A percentile compares a stretch with the other conserved stretches of the same genome.
Evolutionary conservation across 1,140 invertebrate species (phyloP).

Genomic region (Nephila pilipes): DNA sequence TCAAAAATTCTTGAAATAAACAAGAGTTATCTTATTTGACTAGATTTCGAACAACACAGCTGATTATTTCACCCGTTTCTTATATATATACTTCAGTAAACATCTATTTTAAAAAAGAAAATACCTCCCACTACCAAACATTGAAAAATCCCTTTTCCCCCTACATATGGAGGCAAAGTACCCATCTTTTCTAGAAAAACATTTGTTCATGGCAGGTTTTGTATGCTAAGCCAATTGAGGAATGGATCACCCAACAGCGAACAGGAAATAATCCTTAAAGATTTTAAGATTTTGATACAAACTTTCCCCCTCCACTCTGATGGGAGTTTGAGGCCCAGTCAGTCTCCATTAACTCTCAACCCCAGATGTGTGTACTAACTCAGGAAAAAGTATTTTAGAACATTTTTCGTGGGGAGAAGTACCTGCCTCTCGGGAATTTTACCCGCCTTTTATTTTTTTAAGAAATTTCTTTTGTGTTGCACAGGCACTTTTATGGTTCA

Average conservation of each 20-base stretch:
- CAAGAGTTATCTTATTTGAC: no score
- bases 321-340: conserved; percentile 13
- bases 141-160: not conserved
- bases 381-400: not conserved
- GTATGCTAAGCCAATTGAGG: not conserved
- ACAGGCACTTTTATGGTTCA: not conserved
- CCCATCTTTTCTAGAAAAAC: not conserved
- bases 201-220: not conserved
- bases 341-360: not conserved
- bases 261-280: not conserved
- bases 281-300: conserved; percentile 13
- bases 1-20: no score
- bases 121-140: no score
- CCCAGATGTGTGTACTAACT: not conserved
- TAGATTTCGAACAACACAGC: no score
- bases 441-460: not conserved
- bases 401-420: not conserved
- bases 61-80: no score
- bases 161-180: not conserved
- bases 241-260: not conserved
- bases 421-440: not conserved
- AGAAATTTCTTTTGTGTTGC: not conserved
- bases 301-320: not conserved
- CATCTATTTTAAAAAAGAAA: no score
- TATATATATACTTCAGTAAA: no score